Conservation (phyloP, 2,113 vertebrate genomes). For the Nettapus auritus region DNA sequence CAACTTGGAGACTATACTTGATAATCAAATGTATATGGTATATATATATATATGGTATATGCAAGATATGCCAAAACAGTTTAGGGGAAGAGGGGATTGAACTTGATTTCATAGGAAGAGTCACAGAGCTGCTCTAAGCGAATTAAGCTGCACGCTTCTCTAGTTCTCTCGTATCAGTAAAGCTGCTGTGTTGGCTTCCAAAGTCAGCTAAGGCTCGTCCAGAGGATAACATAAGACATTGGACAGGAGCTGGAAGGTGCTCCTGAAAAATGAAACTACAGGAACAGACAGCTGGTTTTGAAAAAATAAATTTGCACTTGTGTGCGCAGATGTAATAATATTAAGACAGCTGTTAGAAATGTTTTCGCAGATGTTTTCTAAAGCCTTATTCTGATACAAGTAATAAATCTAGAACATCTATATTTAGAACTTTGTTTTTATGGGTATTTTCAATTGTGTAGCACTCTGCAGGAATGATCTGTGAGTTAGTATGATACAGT, state of each 20-base stretch:
- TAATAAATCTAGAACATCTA: not conserved
- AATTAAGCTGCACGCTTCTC: not conserved
- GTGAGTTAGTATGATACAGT: not conserved
- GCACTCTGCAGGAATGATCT: not conserved
- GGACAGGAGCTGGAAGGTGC: not conserved
- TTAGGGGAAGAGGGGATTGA: not conserved
- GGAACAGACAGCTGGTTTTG: not conserved
- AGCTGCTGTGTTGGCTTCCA: not conserved
- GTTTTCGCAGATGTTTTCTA: not conserved
- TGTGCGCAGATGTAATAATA: not conserved
- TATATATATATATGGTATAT: rapidly evolving
- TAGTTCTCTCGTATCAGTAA: not conserved
- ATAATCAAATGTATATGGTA: not conserved
- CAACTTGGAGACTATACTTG: not conserved
- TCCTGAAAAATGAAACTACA: not conserved
- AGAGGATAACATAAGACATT: not conserved
- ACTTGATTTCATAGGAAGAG: not conserved
- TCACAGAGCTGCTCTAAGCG: not conserved
- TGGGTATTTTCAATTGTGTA: not conserved
- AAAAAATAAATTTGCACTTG: not conserved
- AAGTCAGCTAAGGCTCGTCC: not conserved
- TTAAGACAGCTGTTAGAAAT: not conserved
- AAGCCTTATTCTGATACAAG: not conserved
- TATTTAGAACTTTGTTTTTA: not conserved
- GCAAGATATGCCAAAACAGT: not conserved